These are phyloP conservation scores for Cepphus grylle DNA, from an alignment of 2,113 vertebrate species.

Conservation along the genomic window DNA sequence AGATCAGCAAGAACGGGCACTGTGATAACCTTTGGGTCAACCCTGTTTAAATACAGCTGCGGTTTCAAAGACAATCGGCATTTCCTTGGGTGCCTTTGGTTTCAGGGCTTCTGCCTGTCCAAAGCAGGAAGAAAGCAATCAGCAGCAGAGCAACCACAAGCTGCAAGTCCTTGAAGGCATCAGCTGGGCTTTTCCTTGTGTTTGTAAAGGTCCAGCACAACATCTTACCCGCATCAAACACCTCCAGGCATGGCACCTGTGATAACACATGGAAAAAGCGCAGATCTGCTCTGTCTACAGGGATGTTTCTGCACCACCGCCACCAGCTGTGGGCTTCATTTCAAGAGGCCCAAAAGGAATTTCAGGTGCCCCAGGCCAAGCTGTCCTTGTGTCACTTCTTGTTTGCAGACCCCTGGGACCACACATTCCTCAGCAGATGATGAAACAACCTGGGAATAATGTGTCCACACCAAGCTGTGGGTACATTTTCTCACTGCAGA, in stretches of 20 bases:
- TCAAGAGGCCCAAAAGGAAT: neutral
- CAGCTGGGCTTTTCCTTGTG: rapidly evolving
- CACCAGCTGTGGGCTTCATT: neutral
- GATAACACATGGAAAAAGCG: neutral
- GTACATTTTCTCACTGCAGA: neutral
- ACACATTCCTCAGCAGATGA: rapidly evolving
- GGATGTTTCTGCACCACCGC: neutral
- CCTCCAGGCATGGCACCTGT: rapidly evolving
- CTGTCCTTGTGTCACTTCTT: neutral
- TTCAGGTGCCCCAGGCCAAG: neutral
- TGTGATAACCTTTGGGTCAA: neutral
- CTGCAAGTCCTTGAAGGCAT: neutral
- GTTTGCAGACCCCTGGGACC: neutral
- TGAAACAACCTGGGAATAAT: neutral
- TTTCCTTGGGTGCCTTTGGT: neutral
- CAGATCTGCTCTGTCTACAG: neutral
- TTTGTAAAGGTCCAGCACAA: neutral
- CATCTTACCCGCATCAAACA: neutral
- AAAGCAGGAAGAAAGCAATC: neutral
- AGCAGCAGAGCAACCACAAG: neutral
- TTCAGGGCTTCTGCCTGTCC: neutral
- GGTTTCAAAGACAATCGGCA: neutral
- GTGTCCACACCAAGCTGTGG: neutral
- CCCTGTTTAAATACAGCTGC: neutral
- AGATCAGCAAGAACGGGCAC: neutral